Evolutionary conservation across 1,140 invertebrate genomes (phyloP).

Genomic region (Pseudomyrmex pallidus): DNA sequence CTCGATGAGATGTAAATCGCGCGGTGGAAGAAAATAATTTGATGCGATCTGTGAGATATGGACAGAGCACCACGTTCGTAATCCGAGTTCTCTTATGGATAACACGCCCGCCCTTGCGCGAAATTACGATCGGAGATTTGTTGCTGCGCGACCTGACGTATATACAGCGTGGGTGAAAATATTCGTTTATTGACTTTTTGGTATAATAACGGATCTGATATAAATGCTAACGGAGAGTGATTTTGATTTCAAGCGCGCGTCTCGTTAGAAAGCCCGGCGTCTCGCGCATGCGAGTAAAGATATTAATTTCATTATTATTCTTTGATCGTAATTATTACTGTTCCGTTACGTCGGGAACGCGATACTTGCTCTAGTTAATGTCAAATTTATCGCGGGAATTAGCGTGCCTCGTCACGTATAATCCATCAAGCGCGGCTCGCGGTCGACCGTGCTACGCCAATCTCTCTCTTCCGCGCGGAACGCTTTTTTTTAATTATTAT

Average conservation of each 20-base stretch:
- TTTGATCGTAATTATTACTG: conserved; percentile 59
- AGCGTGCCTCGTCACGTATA: conserved; percentile 56
- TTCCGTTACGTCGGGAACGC: conserved; percentile 47
- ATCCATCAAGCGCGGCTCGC: conserved; percentile 62
- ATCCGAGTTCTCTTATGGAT: neutral
- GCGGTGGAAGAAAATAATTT: conserved; percentile 60
- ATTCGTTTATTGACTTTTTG: too few species aligned
- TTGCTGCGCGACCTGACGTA: neutral
- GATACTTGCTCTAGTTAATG: conserved; percentile 63
- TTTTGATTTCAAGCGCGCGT: neutral
- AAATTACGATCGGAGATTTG: conserved; percentile 15
- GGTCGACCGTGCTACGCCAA: conserved; percentile 26
- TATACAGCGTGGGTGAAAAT: too few species aligned
- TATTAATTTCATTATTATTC: conserved; percentile 63
- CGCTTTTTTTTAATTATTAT: neutral
- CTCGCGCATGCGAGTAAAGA: conserved; percentile 33
- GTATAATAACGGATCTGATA: too few species aligned
- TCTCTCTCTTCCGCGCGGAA: conserved; percentile 13
- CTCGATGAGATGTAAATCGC: conserved; percentile 72
- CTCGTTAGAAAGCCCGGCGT: neutral
- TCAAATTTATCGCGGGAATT: conserved; percentile 70
- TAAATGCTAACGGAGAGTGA: neutral
- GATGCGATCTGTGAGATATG: conserved; percentile 45
- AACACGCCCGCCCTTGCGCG: neutral
- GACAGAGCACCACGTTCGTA: neutral